phyloP scores from a whole-genome alignment of 1,140 invertebrate species.

The Gerris buenoi region DNA sequence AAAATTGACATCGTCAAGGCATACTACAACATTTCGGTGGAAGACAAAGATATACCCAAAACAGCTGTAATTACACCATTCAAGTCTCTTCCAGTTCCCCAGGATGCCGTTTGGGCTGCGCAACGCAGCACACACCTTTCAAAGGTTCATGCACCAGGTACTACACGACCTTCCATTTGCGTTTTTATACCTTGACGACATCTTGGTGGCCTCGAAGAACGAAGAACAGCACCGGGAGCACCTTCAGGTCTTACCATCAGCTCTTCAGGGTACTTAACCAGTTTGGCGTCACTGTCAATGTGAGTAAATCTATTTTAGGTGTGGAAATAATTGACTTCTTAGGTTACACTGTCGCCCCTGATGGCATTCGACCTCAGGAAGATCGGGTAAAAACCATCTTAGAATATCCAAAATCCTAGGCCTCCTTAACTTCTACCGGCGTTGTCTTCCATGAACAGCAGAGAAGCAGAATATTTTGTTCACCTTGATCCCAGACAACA shows the following conservation, averaged over 20 bases:
- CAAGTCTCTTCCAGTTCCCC: background rate
- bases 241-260: background rate
- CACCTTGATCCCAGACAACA: background rate
- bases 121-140: background rate
- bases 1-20: background rate
- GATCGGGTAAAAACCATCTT: background rate
- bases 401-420: background rate
- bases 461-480: background rate
- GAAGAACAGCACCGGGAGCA: background rate
- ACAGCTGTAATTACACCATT: background rate
- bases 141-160: background rate
- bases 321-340: background rate
- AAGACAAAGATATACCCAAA: background rate
- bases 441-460: background rate
- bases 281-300: background rate
- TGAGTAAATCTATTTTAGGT: background rate
- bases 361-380: background rate
- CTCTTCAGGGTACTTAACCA: background rate
- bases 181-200: background rate
- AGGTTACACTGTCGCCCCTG: background rate
- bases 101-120: background rate
- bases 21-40: background rate
- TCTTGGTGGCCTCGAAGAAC: background rate
- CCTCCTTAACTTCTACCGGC: background rate
- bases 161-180: background rate